These are phyloP conservation scores for Ceyx margarethae DNA, from an alignment of 2,113 vertebrate genomes.

Conservation along the genomic window DNA sequence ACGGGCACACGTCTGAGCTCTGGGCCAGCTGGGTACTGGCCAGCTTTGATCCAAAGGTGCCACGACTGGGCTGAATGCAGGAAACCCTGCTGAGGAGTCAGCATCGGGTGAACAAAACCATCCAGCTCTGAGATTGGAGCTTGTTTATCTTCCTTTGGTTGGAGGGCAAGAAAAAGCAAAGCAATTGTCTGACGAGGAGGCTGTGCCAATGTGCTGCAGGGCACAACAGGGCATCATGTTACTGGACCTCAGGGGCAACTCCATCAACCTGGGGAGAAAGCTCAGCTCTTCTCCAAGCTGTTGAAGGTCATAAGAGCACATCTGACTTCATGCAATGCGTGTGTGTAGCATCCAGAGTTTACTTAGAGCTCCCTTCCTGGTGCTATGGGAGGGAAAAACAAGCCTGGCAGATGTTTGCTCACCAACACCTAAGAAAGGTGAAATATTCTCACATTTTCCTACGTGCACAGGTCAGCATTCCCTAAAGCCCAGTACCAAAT, in stretches of 20 bases:
- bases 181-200: neutral
- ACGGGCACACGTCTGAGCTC: neutral
- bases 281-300: neutral
- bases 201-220: neutral
- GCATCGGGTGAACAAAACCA: fast-evolving
- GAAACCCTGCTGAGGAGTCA: neutral
- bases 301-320: neutral
- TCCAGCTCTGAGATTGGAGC: neutral
- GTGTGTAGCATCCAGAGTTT: neutral
- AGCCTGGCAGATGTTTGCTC: neutral
- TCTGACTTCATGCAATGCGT: neutral
- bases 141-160: neutral
- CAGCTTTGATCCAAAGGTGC: neutral
- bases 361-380: neutral
- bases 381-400: neutral
- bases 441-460: neutral
- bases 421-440: neutral
- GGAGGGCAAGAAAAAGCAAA: neutral
- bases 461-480: fast-evolving
- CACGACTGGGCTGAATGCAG: neutral
- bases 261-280: neutral
- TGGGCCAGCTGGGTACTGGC: neutral
- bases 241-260: neutral
- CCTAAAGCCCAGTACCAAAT: neutral
- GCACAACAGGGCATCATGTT: neutral